phyloP scores from a whole-genome alignment of 2,888 invertebrate genomes.

The Drosophila emarginata region DNA sequence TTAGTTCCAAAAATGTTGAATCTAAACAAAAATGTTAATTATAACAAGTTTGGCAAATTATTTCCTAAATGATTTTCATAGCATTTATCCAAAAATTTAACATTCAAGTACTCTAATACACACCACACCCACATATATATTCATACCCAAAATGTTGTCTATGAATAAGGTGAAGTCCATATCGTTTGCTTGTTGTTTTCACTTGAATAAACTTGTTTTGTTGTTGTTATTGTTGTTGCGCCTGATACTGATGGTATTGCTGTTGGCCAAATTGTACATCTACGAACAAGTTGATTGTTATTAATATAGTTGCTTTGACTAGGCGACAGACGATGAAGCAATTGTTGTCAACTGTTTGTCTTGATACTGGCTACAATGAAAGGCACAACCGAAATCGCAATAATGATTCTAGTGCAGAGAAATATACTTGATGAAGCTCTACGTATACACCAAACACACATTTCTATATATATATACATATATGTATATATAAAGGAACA shows the following conservation, averaged over 20 bases:
- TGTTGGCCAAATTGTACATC: slow-evolving; percentile 56
- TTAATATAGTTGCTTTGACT: slow-evolving; percentile 59
- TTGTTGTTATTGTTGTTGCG: slow-evolving; percentile 40
- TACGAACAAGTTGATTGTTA: slow-evolving; percentile 62
- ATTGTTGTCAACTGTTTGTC: slow-evolving; percentile 53
- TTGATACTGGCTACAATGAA: neutral
- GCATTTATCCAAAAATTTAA: neutral
- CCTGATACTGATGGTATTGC: neutral
- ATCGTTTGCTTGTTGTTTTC: slow-evolving; percentile 54
- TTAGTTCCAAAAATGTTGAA: too few species aligned
- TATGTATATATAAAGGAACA: slow-evolving; percentile 3
- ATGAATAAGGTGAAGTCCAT: neutral
- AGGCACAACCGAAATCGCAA: slow-evolving; percentile 53
- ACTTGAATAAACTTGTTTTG: slow-evolving; percentile 19
- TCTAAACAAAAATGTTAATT: neutral
- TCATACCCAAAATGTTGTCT: neutral
- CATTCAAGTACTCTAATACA: neutral
- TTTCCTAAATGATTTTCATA: neutral
- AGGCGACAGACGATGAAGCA: slow-evolving; percentile 23
- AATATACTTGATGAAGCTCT: slow-evolving; percentile 58
- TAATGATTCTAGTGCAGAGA: slow-evolving; percentile 41
- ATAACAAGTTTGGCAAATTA: neutral
- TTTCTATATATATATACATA: slow-evolving; percentile 17
- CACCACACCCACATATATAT: neutral
- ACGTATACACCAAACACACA: neutral